Conservation (phyloP, 2,888 invertebrate genomes). For the Acrobasis consociella region DNA sequence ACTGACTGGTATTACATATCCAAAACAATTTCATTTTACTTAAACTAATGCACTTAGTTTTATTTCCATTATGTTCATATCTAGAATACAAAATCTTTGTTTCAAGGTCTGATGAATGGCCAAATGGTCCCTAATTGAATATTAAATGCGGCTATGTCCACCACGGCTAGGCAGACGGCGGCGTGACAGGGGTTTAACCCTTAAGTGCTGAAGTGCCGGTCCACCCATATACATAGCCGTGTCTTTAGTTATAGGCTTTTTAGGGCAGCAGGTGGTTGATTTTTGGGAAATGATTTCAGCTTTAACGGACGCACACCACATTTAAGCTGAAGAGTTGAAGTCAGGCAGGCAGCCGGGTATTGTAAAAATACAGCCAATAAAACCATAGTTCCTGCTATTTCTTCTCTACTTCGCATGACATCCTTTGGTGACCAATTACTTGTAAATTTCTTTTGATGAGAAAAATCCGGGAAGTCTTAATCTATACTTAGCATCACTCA, state of each 20-base stretch:
- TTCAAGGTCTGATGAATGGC: constrained; percentile 56
- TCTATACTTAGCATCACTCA: too few relatives aligned
- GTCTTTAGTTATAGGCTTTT: constrained; percentile 1
- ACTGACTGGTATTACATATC: background rate
- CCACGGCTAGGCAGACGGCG: constrained; percentile 42
- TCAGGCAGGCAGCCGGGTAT: too few relatives aligned
- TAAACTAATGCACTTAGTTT: background rate
- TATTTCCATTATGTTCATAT: constrained; percentile 28
- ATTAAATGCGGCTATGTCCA: constrained; percentile 64
- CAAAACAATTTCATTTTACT: background rate
- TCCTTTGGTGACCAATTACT: too few relatives aligned
- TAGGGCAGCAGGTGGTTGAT: background rate
- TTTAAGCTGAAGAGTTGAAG: too few relatives aligned
- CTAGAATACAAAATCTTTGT: constrained; percentile 37
- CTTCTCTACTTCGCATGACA: too few relatives aligned
- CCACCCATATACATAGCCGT: constrained; percentile 25
- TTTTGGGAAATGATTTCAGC: too few relatives aligned
- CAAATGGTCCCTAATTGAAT: constrained; percentile 68
- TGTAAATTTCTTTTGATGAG: too few relatives aligned
- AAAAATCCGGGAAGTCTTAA: too few relatives aligned
- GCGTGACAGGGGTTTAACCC: constrained; percentile 55
- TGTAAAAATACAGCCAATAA: too few relatives aligned
- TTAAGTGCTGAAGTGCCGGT: constrained; percentile 44
- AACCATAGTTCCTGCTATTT: too few relatives aligned
- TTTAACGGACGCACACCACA: too few relatives aligned